Conservation (phyloP, 2,888 invertebrate species). For the Ophonus ardosiacus region DNA sequence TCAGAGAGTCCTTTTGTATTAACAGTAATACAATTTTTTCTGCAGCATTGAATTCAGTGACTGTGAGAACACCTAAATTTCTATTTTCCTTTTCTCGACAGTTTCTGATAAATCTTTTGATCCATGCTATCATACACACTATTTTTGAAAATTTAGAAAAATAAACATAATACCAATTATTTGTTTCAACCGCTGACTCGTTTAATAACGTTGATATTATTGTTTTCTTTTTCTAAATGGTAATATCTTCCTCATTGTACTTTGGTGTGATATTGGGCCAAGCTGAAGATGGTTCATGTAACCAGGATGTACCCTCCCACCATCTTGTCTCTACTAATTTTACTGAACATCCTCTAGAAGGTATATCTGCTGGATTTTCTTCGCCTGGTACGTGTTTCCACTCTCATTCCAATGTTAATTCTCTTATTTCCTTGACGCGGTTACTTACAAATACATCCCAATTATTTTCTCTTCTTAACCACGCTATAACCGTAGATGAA, state of each 20-base stretch:
- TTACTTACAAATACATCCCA: conserved; percentile 69
- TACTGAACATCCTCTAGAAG: conserved; percentile 69
- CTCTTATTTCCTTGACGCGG: conserved; percentile 68
- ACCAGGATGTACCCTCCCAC: conserved; percentile 71
- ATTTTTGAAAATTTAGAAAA: conserved; percentile 66
- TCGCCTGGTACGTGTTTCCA: conserved; percentile 70
- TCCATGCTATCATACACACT: conserved; percentile 66
- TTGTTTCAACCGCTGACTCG: not conserved
- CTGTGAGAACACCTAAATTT: not conserved
- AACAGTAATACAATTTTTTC: not conserved
- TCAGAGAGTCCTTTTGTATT: conserved; percentile 31
- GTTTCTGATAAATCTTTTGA: conserved; percentile 43
- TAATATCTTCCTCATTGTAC: conserved; percentile 52
- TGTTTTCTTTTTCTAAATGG: conserved; percentile 38
- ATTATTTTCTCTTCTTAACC: conserved; percentile 66
- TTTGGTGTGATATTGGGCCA: conserved; percentile 66
- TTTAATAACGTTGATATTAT: conserved; percentile 33
- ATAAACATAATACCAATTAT: conserved; percentile 26
- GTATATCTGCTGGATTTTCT: conserved; percentile 70
- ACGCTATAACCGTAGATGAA: conserved; percentile 67
- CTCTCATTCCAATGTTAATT: conserved; percentile 57
- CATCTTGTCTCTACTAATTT: conserved; percentile 68
- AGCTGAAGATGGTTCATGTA: conserved; percentile 64
- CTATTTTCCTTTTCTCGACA: not conserved
- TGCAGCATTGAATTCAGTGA: not conserved